phyloP scores from a whole-genome alignment of 2,888 invertebrate species.

The Formica aserva region DNA sequence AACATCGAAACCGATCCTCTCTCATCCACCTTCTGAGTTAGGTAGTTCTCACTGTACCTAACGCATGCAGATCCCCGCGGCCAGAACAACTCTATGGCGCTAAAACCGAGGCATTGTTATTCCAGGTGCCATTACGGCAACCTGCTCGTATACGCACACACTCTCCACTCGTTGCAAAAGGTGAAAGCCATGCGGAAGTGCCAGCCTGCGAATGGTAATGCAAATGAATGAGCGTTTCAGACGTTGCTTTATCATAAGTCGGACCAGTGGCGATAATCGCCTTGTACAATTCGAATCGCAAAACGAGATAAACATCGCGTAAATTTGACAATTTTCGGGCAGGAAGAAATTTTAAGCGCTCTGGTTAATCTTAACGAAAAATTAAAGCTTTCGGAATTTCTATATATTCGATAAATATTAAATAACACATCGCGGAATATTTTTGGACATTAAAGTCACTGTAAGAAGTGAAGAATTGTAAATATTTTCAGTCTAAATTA shows the following conservation, averaged over 20 bases:
- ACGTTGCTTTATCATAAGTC: constrained; percentile 53
- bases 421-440: neutral
- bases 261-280: constrained; percentile 22
- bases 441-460: neutral
- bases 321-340: neutral
- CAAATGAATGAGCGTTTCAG: constrained; percentile 45
- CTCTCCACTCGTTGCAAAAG: constrained; percentile 71
- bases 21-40: constrained; percentile 77
- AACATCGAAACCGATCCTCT: constrained; percentile 81
- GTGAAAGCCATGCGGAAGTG: constrained; percentile 77
- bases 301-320: neutral
- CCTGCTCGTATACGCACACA: constrained; percentile 59
- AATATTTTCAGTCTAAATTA: neutral
- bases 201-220: constrained; percentile 60
- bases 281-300: neutral
- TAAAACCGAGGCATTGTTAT: constrained; percentile 76
- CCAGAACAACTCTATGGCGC: constrained; percentile 76
- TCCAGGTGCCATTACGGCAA: constrained; percentile 78
- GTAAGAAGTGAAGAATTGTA: neutral
- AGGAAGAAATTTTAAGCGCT: neutral
- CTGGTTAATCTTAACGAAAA: neutral
- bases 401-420: neutral
- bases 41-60: constrained; percentile 77
- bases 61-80: constrained; percentile 72
- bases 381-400: neutral